Percentiles rank a stretch among this genome's conserved stretches.
These are phyloP conservation scores for Popillia japonica DNA, from an alignment of 1,140 invertebrate genomes.

Conservation along the genomic window DNA sequence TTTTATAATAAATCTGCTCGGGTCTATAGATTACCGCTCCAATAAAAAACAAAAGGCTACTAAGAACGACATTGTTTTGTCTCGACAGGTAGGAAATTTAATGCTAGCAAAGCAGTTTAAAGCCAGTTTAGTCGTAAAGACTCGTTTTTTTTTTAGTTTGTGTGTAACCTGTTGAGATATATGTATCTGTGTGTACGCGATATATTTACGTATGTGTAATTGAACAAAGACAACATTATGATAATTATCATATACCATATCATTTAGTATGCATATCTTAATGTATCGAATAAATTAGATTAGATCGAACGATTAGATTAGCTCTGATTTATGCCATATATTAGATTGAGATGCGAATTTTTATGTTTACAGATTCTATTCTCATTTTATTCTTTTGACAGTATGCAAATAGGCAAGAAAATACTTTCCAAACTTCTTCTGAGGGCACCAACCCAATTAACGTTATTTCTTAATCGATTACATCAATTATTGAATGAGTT, in stretches of 20 bases:
- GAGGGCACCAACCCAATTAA: too few relatives aligned
- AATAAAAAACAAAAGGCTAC: constrained; percentile 26
- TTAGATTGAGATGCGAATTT: neutral
- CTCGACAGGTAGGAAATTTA: constrained; percentile 34
- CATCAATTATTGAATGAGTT: too few relatives aligned
- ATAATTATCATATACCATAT: constrained; percentile 12
- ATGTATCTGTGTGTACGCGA: constrained; percentile 18
- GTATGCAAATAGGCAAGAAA: too few relatives aligned
- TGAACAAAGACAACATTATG: constrained; percentile 9
- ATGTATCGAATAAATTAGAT: constrained; percentile 10
- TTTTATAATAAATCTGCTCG: constrained; percentile 19
- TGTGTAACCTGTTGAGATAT: constrained; percentile 35
- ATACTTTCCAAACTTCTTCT: too few relatives aligned
- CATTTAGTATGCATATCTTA: constrained; percentile 12
- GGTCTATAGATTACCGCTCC: constrained; percentile 1
- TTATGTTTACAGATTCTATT: neutral
- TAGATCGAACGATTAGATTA: neutral
- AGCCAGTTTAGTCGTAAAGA: constrained; percentile 34
- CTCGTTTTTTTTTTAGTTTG: constrained; percentile 8
- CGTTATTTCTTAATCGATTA: too few relatives aligned
- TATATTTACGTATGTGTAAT: constrained; percentile 22
- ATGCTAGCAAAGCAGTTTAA: constrained; percentile 31
- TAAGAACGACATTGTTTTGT: constrained; percentile 33
- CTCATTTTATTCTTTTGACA: too few relatives aligned
- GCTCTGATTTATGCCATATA: neutral